phyloP scores from a whole-genome alignment of 2,888 invertebrate species.

The Ariolimax columbianus region DNA sequence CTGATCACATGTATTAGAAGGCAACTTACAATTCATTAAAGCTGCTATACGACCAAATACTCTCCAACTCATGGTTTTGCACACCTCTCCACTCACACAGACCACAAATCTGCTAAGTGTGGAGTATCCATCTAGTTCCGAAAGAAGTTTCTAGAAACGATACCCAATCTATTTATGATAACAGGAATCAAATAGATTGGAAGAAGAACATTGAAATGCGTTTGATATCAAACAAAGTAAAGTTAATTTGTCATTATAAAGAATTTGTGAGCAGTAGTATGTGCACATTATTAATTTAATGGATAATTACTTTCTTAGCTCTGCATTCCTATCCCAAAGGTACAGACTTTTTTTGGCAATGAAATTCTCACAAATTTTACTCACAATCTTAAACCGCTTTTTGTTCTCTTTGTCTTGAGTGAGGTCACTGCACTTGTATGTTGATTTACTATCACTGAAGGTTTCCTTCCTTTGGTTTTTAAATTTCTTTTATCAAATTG shows the following conservation, averaged over 20 bases:
- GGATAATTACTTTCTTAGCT: neutral
- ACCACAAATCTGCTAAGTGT: no score
- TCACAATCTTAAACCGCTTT: neutral
- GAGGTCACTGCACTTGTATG: neutral
- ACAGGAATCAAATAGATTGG: no score
- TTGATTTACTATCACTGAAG: neutral
- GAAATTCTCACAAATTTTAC: neutral
- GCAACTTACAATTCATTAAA: no score
- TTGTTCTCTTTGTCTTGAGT: neutral
- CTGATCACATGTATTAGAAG: no score
- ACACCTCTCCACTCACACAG: no score
- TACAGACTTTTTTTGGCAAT: neutral
- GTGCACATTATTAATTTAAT: neutral
- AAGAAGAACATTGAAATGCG: neutral
- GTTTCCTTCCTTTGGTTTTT: no score
- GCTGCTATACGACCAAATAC: no score
- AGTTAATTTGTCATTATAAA: neutral
- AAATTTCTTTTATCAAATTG: no score
- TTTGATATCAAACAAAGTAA: neutral
- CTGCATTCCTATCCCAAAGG: constrained; percentile 1
- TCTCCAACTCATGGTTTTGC: no score
- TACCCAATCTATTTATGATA: no score
- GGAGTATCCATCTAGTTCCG: no score
- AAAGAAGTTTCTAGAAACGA: no score
- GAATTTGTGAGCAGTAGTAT: neutral